Conservation (phyloP, 2,888 invertebrate species). For the Koerneria pararmatus region DNA sequence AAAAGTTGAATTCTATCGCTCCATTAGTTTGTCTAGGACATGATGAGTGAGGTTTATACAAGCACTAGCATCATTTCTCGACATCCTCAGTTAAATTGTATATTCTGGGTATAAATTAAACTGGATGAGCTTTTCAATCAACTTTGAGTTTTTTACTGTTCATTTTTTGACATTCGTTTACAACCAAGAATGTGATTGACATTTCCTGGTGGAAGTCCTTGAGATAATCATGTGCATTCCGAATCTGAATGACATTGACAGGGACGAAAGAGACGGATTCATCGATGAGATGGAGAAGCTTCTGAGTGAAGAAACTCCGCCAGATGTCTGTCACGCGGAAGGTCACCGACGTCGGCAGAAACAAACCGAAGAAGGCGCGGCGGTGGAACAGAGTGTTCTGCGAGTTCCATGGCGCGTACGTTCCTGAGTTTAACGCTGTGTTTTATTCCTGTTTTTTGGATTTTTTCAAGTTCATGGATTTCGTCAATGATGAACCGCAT, state of each 20-base stretch:
- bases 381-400: conserved; percentile 41
- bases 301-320: conserved; percentile 36
- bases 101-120: not conserved
- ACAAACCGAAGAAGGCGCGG: conserved; percentile 36
- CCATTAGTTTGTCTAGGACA: not conserved
- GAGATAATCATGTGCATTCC: conserved; percentile 38
- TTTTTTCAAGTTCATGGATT: not conserved
- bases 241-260: conserved; percentile 34
- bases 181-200: no score
- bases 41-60: no score
- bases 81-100: no score
- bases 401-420: conserved; percentile 41
- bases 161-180: conserved; percentile 10
- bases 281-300: conserved; percentile 33
- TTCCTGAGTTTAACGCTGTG: conserved; percentile 12
- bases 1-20: no score
- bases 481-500: no score
- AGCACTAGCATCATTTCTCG: no score
- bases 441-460: not conserved
- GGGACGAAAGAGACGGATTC: conserved; percentile 34
- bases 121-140: not conserved
- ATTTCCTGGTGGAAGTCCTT: conserved; percentile 32
- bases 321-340: conserved; percentile 37
- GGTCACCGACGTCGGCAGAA: conserved; percentile 37
- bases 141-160: conserved; percentile 17